phyloP scores from a whole-genome alignment of 2,888 invertebrate genomes.

The Calameuta filiformis region DNA sequence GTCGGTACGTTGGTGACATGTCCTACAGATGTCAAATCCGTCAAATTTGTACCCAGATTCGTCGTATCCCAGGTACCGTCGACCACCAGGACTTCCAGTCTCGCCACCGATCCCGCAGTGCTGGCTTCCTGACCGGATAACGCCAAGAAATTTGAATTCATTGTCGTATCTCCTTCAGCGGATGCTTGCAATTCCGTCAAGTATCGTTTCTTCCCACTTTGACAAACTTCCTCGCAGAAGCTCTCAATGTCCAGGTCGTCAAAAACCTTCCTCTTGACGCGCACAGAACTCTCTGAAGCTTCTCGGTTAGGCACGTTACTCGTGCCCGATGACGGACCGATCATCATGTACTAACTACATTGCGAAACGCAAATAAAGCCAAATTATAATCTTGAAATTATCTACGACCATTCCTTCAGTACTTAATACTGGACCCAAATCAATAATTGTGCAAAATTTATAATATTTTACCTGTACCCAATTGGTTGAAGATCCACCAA shows the following conservation, averaged over 20 bases:
- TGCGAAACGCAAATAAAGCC: neutral
- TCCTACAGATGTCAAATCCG: constrained; percentile 29
- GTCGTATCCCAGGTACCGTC: constrained; percentile 55
- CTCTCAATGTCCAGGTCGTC: constrained; percentile 60
- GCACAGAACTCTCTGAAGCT: constrained; percentile 34
- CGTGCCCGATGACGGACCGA: constrained; percentile 57
- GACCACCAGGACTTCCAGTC: constrained; percentile 60
- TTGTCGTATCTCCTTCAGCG: constrained; percentile 30
- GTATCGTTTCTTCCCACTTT: constrained; percentile 43
- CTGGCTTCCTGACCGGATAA: constrained; percentile 33
- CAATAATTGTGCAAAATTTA: too few relatives aligned
- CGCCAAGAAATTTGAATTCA: constrained; percentile 26
- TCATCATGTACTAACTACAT: constrained; percentile 43
- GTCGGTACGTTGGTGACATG: constrained; percentile 22
- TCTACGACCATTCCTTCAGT: too few relatives aligned
- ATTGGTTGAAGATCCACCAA: too few relatives aligned
- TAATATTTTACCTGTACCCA: too few relatives aligned
- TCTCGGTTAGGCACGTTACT: constrained; percentile 40
- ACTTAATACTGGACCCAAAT: too few relatives aligned
- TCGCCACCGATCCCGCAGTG: constrained; percentile 46
- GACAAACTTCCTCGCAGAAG: constrained; percentile 58
- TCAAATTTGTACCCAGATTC: constrained; percentile 19
- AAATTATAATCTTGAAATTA: too few relatives aligned
- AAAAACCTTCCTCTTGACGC: constrained; percentile 53
- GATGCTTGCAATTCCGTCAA: constrained; percentile 35